Percentiles rank a stretch among this genome's conserved stretches.
These are phyloP conservation scores for Pemphredon lugubris DNA, from an alignment of 2,888 invertebrate species.

Conservation along the genomic window DNA sequence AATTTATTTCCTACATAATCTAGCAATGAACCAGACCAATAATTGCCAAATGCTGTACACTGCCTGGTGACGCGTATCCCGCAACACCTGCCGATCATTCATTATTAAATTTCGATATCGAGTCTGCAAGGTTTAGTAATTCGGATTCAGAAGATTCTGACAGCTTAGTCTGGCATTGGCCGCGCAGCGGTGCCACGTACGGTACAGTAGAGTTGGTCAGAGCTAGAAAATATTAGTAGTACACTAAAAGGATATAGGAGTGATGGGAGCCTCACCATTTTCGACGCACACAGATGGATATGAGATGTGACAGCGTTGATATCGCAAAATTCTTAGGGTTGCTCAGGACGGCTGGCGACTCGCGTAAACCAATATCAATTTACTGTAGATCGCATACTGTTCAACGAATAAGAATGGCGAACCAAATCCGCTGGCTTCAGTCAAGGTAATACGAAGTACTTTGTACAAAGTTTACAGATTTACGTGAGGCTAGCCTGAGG, in stretches of 20 bases:
- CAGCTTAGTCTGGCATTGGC: slow-evolving; percentile 76
- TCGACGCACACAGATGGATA: slow-evolving; percentile 79
- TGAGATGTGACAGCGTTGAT: slow-evolving; percentile 80
- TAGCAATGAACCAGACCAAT: slow-evolving; percentile 75
- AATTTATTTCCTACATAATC: slow-evolving; percentile 67
- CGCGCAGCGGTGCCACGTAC: slow-evolving; percentile 76
- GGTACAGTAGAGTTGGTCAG: slow-evolving; percentile 77
- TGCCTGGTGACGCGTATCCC: slow-evolving; percentile 75
- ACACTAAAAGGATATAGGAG: slow-evolving; percentile 77
- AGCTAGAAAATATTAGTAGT: slow-evolving; percentile 79
- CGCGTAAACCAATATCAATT: slow-evolving; percentile 60
- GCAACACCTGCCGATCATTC: slow-evolving; percentile 79
- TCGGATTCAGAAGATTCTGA: slow-evolving; percentile 71
- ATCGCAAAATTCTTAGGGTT: slow-evolving; percentile 71
- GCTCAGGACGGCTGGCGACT: slow-evolving; percentile 68
- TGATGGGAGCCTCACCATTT: slow-evolving; percentile 81
- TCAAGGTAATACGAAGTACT: neutral
- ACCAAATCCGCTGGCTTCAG: neutral
- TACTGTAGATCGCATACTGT: neutral
- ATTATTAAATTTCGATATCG: slow-evolving; percentile 71
- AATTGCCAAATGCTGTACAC: slow-evolving; percentile 75
- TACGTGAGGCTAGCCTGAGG: slow-evolving; percentile 71
- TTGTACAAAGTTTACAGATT: slow-evolving; percentile 50
- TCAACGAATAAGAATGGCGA: neutral
- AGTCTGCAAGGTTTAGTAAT: slow-evolving; percentile 66